Base-by-base conservation (phyloP, 2,797 vertebrate genomes). In the Microctenopoma stevenorrisi region DNA sequence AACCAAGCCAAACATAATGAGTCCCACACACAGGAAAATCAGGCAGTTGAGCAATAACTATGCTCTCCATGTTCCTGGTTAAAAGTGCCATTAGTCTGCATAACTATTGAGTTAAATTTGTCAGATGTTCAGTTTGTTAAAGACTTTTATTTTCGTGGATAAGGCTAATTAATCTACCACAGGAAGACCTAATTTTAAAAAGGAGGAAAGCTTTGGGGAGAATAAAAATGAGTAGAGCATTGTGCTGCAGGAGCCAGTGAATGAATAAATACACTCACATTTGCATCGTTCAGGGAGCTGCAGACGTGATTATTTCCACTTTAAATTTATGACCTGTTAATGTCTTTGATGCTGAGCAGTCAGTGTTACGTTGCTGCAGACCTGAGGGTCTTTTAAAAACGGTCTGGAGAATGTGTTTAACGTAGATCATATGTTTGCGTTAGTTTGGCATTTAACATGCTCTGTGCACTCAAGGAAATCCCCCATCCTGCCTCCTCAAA, bases 281-380 rank as follows among this genome's bases (percentile, higher is more conserved):
- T 63, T 64, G 1, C 64, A 22, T 64, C 50, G 68, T 75, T 76
- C 33, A 37, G 60, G 60, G 63, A 78, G 64, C 67, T 0, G 59
- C 76, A 79, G 67, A 83, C 2, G 18, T 76, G 76, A 80, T 83
- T 84, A 83, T 87, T 82, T 82, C 78, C 73, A 82, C 69, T 82
- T 84, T 50, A 61, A 55, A 86, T 86, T 63, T 79, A 86, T 51
- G 64, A 85, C 56, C 79, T 80, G 57, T 86, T 88, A 88, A 83
- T 82, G 58, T 72, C 67, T 77, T 79, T 83, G 77, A 86, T 84
- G 72, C 68, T 85, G 47, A 49, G 68, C 59, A 70, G 79, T 78
- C 33, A 46, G 42, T 70, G 53, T 72, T 80, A 53, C 15, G 46
- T 72, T 75, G 68, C 69, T 74, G 30, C 16, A 44, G 46, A 67